phyloP scores from a whole-genome alignment of 1,140 invertebrate species.

The Megalonaias nervosa region DNA sequence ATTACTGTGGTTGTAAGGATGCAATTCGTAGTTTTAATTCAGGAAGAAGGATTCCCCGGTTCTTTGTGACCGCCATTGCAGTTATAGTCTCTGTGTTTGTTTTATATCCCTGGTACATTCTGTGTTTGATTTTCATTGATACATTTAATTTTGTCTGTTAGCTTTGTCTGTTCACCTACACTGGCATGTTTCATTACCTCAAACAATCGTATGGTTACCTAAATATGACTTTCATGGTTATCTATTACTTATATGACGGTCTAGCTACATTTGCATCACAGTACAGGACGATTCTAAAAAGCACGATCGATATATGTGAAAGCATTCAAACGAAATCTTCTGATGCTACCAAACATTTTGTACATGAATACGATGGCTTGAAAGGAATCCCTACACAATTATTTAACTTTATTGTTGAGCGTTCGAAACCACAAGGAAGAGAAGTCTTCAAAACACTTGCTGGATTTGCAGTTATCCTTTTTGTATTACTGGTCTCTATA shows the following conservation, averaged over 20 bases:
- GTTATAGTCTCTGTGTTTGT: slow-evolving; percentile 8
- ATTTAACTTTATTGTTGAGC: slow-evolving; percentile 19
- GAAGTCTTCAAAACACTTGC: slow-evolving; percentile 20
- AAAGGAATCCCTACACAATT: slow-evolving; percentile 15
- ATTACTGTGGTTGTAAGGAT: slow-evolving; percentile 2
- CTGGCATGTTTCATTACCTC: slow-evolving; percentile 31
- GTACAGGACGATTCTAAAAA: slow-evolving; percentile 14
- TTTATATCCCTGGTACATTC: slow-evolving; percentile 22
- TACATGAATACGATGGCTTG: slow-evolving; percentile 13
- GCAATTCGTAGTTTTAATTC: background rate
- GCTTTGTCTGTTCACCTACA: slow-evolving; percentile 28
- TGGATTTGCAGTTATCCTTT: slow-evolving; percentile 9
- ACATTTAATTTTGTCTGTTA: slow-evolving; percentile 29
- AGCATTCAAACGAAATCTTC: slow-evolving; percentile 2
- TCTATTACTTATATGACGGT: slow-evolving; percentile 25
- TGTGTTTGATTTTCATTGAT: slow-evolving; percentile 31
- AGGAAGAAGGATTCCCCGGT: background rate
- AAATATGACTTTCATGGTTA: slow-evolving; percentile 24
- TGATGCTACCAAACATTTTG: background rate
- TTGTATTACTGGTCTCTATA: slow-evolving; percentile 25
- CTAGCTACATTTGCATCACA: slow-evolving; percentile 6
- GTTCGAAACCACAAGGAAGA: slow-evolving; percentile 8
- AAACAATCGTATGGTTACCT: slow-evolving; percentile 24
- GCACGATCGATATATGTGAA: slow-evolving; percentile 13
- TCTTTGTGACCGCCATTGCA: background rate